A percentile compares a stretch with the other conserved stretches of the same genome.
Evolutionary conservation across 1,140 invertebrate genomes (phyloP).

Genomic region (Palaemon carinicauda): DNA sequence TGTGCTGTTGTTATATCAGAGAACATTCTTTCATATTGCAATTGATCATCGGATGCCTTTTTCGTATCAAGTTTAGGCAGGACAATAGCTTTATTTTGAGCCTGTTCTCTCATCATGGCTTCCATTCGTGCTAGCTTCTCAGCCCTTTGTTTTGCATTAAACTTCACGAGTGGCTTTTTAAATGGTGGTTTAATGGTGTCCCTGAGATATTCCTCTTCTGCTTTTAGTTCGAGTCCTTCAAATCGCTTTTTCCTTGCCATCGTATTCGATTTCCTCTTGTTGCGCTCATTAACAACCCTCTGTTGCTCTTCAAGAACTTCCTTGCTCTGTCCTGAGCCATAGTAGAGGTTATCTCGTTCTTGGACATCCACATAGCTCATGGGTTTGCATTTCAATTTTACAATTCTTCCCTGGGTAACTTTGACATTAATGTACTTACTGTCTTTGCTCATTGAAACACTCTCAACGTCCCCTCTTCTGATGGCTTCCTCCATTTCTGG

Average conservation of each 20-base stretch:
- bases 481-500: constrained; percentile 79
- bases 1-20: constrained; percentile 47
- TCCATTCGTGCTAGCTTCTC: constrained; percentile 62
- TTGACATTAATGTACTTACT: constrained; percentile 77
- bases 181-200: constrained; percentile 57
- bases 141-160: constrained; percentile 56
- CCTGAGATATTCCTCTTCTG: constrained; percentile 61
- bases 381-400: constrained; percentile 41
- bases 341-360: constrained; percentile 66
- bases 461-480: constrained; percentile 77
- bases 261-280: constrained; percentile 71
- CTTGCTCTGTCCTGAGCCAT: constrained; percentile 58
- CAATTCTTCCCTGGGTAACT: constrained; percentile 66
- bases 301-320: constrained; percentile 58
- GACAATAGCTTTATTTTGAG: constrained; percentile 51
- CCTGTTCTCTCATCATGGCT: constrained; percentile 63
- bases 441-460: constrained; percentile 78
- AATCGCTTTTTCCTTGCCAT: constrained; percentile 76
- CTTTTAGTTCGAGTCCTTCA: constrained; percentile 72
- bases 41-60: constrained; percentile 41
- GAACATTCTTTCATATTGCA: constrained; percentile 57
- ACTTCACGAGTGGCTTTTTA: constrained; percentile 59
- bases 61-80: constrained; percentile 46
- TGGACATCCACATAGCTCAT: constrained; percentile 61
- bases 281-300: constrained; percentile 63